Evolutionary conservation across 2,888 invertebrate genomes (phyloP).

Genomic region (Parnassius glacialis): DNA sequence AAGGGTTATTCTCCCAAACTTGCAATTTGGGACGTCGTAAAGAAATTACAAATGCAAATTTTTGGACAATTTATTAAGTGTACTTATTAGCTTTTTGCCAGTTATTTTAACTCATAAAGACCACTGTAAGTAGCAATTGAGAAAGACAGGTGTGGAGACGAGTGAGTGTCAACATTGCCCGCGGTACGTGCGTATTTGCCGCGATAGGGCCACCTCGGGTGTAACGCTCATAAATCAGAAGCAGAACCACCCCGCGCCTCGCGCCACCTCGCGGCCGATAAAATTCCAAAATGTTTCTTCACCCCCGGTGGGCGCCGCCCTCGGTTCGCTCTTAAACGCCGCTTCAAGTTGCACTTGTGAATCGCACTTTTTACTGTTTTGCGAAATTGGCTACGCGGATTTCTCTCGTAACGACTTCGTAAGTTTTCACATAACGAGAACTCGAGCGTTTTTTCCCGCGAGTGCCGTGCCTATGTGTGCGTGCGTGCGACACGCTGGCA

Average conservation of each 20-base stretch:
- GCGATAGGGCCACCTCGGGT: slow-evolving; percentile 57
- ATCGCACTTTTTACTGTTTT: slow-evolving; percentile 78
- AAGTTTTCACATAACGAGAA: slow-evolving; percentile 3
- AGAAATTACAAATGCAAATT: too few relatives aligned
- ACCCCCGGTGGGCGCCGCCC: slow-evolving; percentile 78
- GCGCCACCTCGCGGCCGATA: slow-evolving; percentile 61
- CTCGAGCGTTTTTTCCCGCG: slow-evolving; percentile 42
- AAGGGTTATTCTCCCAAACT: too few relatives aligned
- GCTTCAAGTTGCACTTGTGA: slow-evolving; percentile 80
- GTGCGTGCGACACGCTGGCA: slow-evolving; percentile 68
- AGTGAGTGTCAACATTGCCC: slow-evolving; percentile 55
- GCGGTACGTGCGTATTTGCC: slow-evolving; percentile 64
- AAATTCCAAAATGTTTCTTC: slow-evolving; percentile 80
- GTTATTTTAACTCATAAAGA: neutral
- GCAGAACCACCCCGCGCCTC: slow-evolving; percentile 52
- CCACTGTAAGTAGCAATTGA: neutral
- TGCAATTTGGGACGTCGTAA: too few relatives aligned
- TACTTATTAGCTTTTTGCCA: neutral
- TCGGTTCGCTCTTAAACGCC: slow-evolving; percentile 79
- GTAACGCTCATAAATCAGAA: slow-evolving; percentile 76
- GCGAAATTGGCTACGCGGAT: slow-evolving; percentile 75
- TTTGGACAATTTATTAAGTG: too few relatives aligned
- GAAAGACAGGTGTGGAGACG: slow-evolving; percentile 34
- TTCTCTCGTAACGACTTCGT: slow-evolving; percentile 54
- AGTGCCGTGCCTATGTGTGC: slow-evolving; percentile 49